These are phyloP conservation scores for Serripes groenlandicus DNA, from an alignment of 2,888 invertebrate species.

Conservation along the genomic window DNA sequence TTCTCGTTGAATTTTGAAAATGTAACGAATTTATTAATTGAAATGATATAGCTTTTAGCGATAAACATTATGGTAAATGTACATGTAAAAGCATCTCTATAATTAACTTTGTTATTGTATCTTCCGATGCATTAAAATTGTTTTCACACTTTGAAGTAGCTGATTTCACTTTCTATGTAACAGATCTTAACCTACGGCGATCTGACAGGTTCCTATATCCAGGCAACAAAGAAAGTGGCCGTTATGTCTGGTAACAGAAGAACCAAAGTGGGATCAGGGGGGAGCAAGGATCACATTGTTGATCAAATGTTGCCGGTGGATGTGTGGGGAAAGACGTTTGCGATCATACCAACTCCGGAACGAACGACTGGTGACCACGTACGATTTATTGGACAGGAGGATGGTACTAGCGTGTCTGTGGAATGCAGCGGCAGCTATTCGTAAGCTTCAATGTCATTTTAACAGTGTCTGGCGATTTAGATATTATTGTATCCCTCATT, in stretches of 20 bases:
- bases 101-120: not conserved
- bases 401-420: slow-evolving; percentile 47
- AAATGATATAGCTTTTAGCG: no score
- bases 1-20: no score
- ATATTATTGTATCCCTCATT: no score
- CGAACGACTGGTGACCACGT: slow-evolving; percentile 74
- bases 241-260: slow-evolving; percentile 77
- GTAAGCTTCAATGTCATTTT: slow-evolving; percentile 29
- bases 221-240: slow-evolving; percentile 70
- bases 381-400: slow-evolving; percentile 69
- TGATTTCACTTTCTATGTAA: not conserved
- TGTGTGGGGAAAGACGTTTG: slow-evolving; percentile 80
- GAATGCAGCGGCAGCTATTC: slow-evolving; percentile 38
- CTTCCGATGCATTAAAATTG: not conserved
- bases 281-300: slow-evolving; percentile 63
- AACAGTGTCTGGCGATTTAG: no score
- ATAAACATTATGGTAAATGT: no score
- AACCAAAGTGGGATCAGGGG: slow-evolving; percentile 59
- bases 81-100: not conserved
- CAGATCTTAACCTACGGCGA: slow-evolving; percentile 70
- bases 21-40: no score
- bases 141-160: not conserved
- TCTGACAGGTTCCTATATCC: slow-evolving; percentile 76
- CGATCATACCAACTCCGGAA: slow-evolving; percentile 74
- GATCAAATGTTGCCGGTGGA: slow-evolving; percentile 76